Conservation (phyloP, 1,140 invertebrate genomes). For the Brachionus sp. region DNA sequence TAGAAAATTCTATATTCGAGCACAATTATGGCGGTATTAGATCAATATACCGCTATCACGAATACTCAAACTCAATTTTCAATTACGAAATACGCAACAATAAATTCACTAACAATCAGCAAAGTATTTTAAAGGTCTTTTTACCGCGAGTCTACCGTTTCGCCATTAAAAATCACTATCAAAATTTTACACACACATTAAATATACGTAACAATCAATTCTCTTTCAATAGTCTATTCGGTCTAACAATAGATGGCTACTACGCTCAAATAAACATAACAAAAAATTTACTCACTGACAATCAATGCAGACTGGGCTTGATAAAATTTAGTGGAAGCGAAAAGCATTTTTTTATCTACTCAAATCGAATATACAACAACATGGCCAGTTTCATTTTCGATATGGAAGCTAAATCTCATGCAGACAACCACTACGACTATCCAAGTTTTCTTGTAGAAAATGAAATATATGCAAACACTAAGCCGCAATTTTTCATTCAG, state of each 20-base stretch:
- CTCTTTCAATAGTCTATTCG: not conserved
- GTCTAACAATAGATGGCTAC: slow-evolving; percentile 70
- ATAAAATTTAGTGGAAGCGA: slow-evolving; percentile 90
- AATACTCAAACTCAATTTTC: slow-evolving; percentile 33
- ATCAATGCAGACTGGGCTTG: slow-evolving; percentile 77
- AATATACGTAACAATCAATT: slow-evolving; percentile 26
- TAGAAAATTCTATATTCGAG: slow-evolving; percentile 50
- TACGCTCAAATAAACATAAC: slow-evolving; percentile 75
- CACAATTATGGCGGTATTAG: slow-evolving; percentile 51
- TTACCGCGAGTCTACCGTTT: slow-evolving; percentile 13
- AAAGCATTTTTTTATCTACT: slow-evolving; percentile 77
- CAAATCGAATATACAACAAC: slow-evolving; percentile 74
- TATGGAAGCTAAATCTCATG: slow-evolving; percentile 83
- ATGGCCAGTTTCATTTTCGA: slow-evolving; percentile 76
- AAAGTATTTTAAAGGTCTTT: not conserved
- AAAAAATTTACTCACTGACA: slow-evolving; percentile 77
- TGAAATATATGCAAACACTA: slow-evolving; percentile 71
- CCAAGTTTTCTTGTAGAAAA: slow-evolving; percentile 75
- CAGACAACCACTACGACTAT: slow-evolving; percentile 80
- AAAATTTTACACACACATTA: not conserved
- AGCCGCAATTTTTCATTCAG: slow-evolving; percentile 50
- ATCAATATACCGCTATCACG: slow-evolving; percentile 24
- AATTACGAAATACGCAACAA: slow-evolving; percentile 34
- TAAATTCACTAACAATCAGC: slow-evolving; percentile 31
- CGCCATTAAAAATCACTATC: slow-evolving; percentile 23